Percentiles rank a stretch among this genome's conserved stretches.
Conservation (phyloP, 2,888 invertebrate species). For the Lissonota sp. region DNA sequence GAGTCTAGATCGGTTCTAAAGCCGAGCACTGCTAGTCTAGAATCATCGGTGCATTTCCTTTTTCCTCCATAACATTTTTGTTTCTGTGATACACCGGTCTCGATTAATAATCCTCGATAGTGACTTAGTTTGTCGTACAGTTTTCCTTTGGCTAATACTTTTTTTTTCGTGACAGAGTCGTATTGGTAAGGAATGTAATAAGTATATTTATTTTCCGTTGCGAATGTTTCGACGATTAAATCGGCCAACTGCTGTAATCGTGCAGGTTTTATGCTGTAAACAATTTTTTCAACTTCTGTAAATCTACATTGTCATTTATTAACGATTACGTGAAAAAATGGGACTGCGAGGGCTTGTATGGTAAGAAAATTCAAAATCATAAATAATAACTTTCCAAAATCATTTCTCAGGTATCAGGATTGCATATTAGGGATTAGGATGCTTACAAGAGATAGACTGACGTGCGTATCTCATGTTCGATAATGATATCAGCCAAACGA, state of each 20-base stretch:
- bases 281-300: no score
- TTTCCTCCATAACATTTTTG: conserved; percentile 37
- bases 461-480: background rate
- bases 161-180: conserved; percentile 28
- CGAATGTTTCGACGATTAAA: conserved; percentile 35
- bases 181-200: conserved; percentile 40
- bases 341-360: conserved; percentile 1
- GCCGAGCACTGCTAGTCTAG: background rate
- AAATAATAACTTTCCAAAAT: background rate
- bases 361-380: background rate
- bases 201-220: conserved; percentile 26
- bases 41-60: conserved; percentile 6
- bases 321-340: background rate
- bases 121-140: conserved; percentile 19
- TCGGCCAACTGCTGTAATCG: conserved; percentile 26
- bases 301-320: no score
- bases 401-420: background rate
- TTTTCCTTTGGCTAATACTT: conserved; percentile 50
- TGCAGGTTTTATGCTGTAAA: conserved; percentile 42
- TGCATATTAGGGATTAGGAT: background rate
- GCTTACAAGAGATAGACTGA: background rate
- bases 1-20: background rate
- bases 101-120: conserved; percentile 34
- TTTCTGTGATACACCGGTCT: conserved; percentile 18
- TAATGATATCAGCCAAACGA: background rate